Percentiles rank a stretch among this genome's conserved stretches.
Conservation (phyloP, 2,888 invertebrate species). For the Sarcophaga variegata region DNA sequence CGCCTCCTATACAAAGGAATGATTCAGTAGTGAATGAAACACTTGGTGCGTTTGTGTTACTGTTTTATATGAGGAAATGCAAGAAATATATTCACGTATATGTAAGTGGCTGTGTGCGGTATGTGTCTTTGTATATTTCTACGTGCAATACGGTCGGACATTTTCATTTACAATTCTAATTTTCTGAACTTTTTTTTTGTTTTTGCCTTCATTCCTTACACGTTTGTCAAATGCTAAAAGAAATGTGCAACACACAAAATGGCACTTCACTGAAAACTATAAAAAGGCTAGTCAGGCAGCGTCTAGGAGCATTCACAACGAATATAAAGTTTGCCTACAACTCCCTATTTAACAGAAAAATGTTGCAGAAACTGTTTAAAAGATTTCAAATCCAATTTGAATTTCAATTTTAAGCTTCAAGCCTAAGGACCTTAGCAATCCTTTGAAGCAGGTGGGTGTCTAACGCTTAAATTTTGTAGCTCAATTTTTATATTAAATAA, state of each 20-base stretch:
- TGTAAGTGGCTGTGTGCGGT: background rate
- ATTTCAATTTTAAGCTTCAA: no score
- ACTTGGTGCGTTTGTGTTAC: constrained; percentile 20
- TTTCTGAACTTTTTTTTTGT: constrained; percentile 25
- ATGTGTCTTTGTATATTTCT: background rate
- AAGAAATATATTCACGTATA: background rate
- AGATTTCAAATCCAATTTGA: no score
- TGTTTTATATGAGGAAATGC: background rate
- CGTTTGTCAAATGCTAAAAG: constrained; percentile 33
- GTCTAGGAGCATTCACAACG: background rate
- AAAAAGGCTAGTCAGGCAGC: constrained; percentile 9
- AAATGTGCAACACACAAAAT: constrained; percentile 36
- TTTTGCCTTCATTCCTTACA: constrained; percentile 31
- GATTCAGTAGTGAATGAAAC: background rate
- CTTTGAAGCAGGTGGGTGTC: background rate
- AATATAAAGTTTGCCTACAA: background rate
- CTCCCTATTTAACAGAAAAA: no score
- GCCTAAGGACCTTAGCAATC: no score
- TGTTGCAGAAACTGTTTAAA: no score
- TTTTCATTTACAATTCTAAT: constrained; percentile 65
- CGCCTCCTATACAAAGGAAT: background rate
- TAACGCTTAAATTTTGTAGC: background rate
- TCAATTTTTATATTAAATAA: constrained; percentile 9
- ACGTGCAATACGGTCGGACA: constrained; percentile 41
- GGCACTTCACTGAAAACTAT: background rate